A percentile compares a stretch with the other conserved stretches of the same genome.
Evolutionary conservation across 2,888 invertebrate genomes (phyloP).

Genomic region (Cheilosia soror): DNA sequence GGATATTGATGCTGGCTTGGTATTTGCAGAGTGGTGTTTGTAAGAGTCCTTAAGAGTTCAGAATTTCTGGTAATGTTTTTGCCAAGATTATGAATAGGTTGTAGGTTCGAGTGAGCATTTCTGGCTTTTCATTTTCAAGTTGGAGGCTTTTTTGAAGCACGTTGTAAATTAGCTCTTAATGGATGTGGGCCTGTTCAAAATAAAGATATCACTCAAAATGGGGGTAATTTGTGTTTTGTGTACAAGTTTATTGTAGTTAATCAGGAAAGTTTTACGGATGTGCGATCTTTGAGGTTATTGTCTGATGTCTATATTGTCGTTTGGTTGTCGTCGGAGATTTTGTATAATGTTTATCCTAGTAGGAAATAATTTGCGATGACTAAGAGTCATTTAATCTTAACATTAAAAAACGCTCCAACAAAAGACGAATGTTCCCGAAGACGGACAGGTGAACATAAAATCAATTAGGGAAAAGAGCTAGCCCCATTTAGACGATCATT

Average conservation of each 20-base stretch:
- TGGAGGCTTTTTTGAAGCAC: conserved; percentile 4
- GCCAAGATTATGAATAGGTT: conserved; percentile 4
- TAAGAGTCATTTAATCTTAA: too few species aligned
- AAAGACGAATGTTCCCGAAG: too few species aligned
- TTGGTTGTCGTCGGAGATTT: not conserved
- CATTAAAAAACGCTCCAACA: too few species aligned
- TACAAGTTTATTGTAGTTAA: not conserved
- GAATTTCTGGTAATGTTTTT: conserved; percentile 23
- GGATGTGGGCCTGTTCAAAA: not conserved
- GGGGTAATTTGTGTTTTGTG: not conserved
- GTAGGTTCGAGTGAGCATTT: conserved; percentile 1
- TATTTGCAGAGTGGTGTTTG: not conserved
- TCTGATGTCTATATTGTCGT: not conserved
- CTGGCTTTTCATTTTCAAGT: conserved; percentile 21
- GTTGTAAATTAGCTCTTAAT: conserved; percentile 22
- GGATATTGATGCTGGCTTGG: conserved; percentile 62
- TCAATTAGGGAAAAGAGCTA: too few species aligned
- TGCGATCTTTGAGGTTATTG: not conserved
- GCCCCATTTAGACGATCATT: too few species aligned
- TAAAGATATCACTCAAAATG: not conserved
- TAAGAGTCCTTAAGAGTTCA: conserved; percentile 38
- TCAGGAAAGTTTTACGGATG: not conserved
- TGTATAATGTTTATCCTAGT: too few species aligned
- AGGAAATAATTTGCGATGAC: too few species aligned
- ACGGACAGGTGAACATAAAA: too few species aligned